Evolutionary conservation across 2,113 vertebrate species (phyloP), one percentile per base, ranked within the genome.

Genomic region (Hylia prasina): DNA sequence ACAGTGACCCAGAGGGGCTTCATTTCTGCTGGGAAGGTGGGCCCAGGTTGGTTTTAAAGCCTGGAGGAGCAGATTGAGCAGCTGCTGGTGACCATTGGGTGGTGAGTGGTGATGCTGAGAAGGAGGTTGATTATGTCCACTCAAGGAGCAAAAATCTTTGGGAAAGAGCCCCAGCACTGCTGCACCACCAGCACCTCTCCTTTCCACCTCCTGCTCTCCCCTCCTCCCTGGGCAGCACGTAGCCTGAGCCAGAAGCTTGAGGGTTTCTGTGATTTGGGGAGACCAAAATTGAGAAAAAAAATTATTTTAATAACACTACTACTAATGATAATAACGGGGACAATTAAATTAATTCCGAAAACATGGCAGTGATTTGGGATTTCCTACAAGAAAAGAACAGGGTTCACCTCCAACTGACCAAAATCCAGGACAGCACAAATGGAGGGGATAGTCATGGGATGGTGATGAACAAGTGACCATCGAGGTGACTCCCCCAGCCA

Each of bases 391-490:
- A n/a, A 42, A 57, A 31, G 31, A 5, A 53, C 94, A 25, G 98
- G 98, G 6, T 98, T 98, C 27, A 42, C 19, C 60, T 31, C 19
- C 60, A 30, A 94, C 98, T 99, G 76, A 97, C 95, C 14, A 98
- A 92, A 93, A 93, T 94, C 45, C 64, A 94, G 33, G 57, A 48
- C 9, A 37, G n/a, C 16, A 93, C n/a, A 27, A 68, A 17, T 11
- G 13, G 56, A 63, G 97, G 94, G 45, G 97, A 98, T 6, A 56
- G 98, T 33, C 97, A 98, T 0, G 98, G 98, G 45, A 96, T 98
- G 79, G 93, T 98, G 39, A 98, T 69, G 0, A 95, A 92, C 7
- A 96, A 89, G 96, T 98, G 98, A 98, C 96, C 83, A 95, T 99
- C 37, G 93, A 97, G 79, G 95, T 99, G 33, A 96, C 97, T 44